A percentile compares a stretch with the other conserved stretches of the same genome.
Conservation (phyloP, 2,888 invertebrate genomes). For the Pyrrhosoma nymphula region DNA sequence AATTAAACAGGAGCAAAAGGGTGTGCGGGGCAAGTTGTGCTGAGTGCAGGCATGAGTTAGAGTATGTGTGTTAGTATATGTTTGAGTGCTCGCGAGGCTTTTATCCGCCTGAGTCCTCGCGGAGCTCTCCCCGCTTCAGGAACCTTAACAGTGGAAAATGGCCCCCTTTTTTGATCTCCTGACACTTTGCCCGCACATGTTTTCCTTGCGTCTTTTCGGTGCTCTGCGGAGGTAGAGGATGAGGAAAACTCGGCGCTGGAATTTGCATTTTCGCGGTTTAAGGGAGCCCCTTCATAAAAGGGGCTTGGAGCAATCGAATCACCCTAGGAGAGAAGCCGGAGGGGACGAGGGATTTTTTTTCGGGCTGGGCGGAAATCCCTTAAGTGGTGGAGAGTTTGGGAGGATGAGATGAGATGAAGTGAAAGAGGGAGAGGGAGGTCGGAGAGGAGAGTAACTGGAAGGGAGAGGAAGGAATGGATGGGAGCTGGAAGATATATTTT, state of each 20-base stretch:
- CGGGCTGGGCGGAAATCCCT: not conserved
- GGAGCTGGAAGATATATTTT: not conserved
- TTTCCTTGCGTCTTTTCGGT: not conserved
- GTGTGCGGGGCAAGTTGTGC: not conserved
- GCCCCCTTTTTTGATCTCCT: not conserved
- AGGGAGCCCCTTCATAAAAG: not conserved
- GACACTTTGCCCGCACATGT: not conserved
- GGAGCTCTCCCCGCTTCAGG: not conserved
- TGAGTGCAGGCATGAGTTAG: not conserved
- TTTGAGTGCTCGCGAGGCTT: not conserved
- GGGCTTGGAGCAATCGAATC: not conserved
- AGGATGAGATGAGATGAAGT: not conserved
- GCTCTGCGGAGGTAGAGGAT: not conserved
- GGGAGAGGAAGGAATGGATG: not conserved
- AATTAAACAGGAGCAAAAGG: constrained; percentile 3
- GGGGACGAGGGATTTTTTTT: not conserved
- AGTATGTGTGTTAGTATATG: not conserved
- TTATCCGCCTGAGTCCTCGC: not conserved
- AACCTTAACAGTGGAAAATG: not conserved
- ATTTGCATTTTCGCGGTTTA: not conserved
- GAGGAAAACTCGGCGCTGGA: not conserved
- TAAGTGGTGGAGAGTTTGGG: not conserved
- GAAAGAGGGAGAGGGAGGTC: not conserved
- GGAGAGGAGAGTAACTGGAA: not conserved
- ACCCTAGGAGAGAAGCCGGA: not conserved